A percentile compares a stretch with the other conserved stretches of the same genome.
phyloP scores from a whole-genome alignment of 2,888 invertebrate species.

The Leucoma salicis region DNA sequence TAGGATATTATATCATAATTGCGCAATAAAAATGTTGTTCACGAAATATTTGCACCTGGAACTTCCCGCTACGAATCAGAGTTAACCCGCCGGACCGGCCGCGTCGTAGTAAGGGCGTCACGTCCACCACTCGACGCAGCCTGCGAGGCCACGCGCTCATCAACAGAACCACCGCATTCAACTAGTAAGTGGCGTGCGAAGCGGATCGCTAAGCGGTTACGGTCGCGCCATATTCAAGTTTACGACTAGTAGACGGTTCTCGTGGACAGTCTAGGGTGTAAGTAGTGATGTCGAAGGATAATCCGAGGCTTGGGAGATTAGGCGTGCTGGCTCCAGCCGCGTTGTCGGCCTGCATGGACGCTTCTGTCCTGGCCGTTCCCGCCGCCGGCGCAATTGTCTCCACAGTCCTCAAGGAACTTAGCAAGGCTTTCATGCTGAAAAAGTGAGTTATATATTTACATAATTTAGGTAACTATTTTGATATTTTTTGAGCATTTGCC shows the following conservation, averaged over 20 bases:
- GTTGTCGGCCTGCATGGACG: conserved; percentile 72
- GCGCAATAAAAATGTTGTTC: neutral
- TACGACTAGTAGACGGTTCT: conserved; percentile 22
- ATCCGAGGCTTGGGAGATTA: conserved; percentile 58
- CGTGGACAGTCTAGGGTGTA: conserved; percentile 25
- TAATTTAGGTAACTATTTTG: too few relatives aligned
- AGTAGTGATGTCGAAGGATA: conserved; percentile 63
- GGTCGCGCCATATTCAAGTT: conserved; percentile 56
- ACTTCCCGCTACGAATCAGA: conserved; percentile 13
- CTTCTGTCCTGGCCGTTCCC: conserved; percentile 73
- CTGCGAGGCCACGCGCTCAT: conserved; percentile 14
- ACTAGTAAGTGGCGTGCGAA: conserved; percentile 62
- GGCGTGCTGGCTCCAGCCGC: conserved; percentile 75
- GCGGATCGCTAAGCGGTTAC: conserved; percentile 71
- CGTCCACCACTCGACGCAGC: conserved; percentile 10
- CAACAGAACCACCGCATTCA: conserved; percentile 44
- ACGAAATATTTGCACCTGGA: conserved; percentile 4
- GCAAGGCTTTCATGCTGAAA: conserved; percentile 77
- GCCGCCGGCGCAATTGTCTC: conserved; percentile 75
- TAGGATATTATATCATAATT: neutral
- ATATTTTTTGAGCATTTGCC: too few relatives aligned
- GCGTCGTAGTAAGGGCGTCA: conserved; percentile 18
- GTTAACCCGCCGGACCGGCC: conserved; percentile 23
- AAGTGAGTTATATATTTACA: conserved; percentile 72
- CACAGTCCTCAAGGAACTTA: conserved; percentile 73